Evolutionary conservation across 2,888 invertebrate genomes (phyloP).

Genomic region (Choreutis nemorana): DNA sequence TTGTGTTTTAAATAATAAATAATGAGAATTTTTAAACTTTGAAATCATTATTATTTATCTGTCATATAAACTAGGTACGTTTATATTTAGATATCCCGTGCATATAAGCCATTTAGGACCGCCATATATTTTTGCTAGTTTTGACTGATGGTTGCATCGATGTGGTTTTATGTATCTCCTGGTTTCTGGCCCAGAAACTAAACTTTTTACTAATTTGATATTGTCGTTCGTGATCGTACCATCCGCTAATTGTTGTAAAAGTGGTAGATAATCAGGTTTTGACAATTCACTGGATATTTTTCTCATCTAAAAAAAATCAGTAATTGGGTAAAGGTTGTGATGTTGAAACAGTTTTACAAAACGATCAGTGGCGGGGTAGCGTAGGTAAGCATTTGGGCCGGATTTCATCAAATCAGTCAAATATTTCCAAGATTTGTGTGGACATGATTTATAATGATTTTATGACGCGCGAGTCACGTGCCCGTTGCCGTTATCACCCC

Average conservation of each 20-base stretch:
- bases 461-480: too few relatives aligned
- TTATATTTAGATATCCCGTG: constrained; percentile 51
- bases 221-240: constrained; percentile 30
- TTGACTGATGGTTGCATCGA: constrained; percentile 51
- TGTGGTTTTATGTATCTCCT: constrained; percentile 55
- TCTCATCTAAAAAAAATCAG: constrained; percentile 35
- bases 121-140: constrained; percentile 34
- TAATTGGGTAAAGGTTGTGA: too few relatives aligned
- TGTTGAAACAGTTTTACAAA: too few relatives aligned
- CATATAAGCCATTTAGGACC: constrained; percentile 55
- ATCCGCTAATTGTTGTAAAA: constrained; percentile 41
- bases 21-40: too few relatives aligned
- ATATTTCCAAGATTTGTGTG: too few relatives aligned
- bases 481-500: too few relatives aligned
- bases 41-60: constrained; percentile 16
- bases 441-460: too few relatives aligned
- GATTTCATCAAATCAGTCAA: neutral
- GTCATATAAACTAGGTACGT: constrained; percentile 50
- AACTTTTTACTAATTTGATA: constrained; percentile 30
- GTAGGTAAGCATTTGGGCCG: neutral
- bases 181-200: constrained; percentile 38
- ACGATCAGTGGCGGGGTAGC: too few relatives aligned
- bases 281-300: constrained; percentile 44
- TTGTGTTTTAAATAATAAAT: too few relatives aligned
- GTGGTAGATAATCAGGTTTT: constrained; percentile 41